phyloP scores from a whole-genome alignment of 2,888 invertebrate genomes.

The Mamestra brassicae region DNA sequence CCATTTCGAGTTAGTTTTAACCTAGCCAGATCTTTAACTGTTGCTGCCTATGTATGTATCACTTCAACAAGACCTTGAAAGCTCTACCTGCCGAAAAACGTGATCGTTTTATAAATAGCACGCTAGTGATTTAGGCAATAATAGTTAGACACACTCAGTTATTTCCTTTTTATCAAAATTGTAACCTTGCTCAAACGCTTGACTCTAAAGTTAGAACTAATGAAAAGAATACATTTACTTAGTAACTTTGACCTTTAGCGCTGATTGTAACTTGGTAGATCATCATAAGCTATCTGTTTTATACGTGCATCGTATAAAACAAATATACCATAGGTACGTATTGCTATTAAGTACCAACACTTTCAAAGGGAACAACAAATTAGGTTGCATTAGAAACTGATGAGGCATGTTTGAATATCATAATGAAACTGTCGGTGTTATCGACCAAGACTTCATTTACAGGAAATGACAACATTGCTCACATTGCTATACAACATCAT shows the following conservation, averaged over 20 bases:
- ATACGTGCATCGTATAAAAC: not conserved
- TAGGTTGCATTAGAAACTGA: slow-evolving; percentile 24
- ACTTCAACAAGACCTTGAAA: slow-evolving; percentile 55
- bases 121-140: slow-evolving; percentile 50
- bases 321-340: no score
- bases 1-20: slow-evolving; percentile 35
- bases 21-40: slow-evolving; percentile 32
- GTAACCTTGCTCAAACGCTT: slow-evolving; percentile 39
- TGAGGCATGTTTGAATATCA: slow-evolving; percentile 25
- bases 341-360: not conserved
- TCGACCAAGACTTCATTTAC: slow-evolving; percentile 43
- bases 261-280: slow-evolving; percentile 1
- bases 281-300: not conserved
- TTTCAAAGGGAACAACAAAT: slow-evolving; percentile 25
- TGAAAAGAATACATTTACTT: slow-evolving; percentile 1
- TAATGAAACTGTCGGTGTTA: slow-evolving; percentile 32
- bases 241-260: not conserved
- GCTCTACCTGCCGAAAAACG: slow-evolving; percentile 54
- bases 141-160: slow-evolving; percentile 34
- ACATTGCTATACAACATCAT: slow-evolving; percentile 64
- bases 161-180: slow-evolving; percentile 47
- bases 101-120: slow-evolving; percentile 59
- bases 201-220: not conserved
- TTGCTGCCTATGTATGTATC: slow-evolving; percentile 39
- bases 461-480: slow-evolving; percentile 74